Evolutionary conservation across 2,797 vertebrate genomes (phyloP), one percentile per base, ranked within the genome.

Genomic region (Octomys mimax): DNA sequence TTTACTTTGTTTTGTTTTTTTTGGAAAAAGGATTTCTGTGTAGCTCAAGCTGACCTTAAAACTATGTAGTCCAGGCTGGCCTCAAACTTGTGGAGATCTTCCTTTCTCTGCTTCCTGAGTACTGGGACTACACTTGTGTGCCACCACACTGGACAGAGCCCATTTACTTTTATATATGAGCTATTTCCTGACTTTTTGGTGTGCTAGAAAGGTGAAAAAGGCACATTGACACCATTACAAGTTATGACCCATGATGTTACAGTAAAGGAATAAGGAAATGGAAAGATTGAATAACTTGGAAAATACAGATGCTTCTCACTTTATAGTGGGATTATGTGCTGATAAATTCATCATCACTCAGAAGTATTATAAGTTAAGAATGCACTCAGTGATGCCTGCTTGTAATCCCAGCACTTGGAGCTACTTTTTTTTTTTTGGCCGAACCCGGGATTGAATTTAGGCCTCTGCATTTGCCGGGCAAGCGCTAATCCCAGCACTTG

Each of bases 171-270:
- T 93, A 13, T 89, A 78, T 7, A 4, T 39, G 52, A 95, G 26
- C 36, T 87, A 26, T 89, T 95, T 87, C 42, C 54, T 92, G 64
- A 57, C 33, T 91, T 91, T 94, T 88, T 86, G 39, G 5, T 94
- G 28, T 95, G 31, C 42, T 87, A 46, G 94, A 95, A 89, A 57
- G 21, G 13, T 88, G 36, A 87, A 42, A 92, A 92, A 89, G 19
- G 31, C 16, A 77, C 6, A 31, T 49, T 92, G 49, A 80, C 33
- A 92, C 3, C 36, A 71, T 64, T 46, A n/a, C 78, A 18, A 94
- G 6, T 91, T 93, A 68, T 61, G 24, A 36, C 14, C 49, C 33
- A 31, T 87, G 31, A 2, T 49, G 24, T 93, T 80, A 90, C 6
- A n/a, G 31, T 68, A 33, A 88, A 26, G 70, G 31, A 87, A n/a